Percentiles rank a stretch among this genome's conserved stretches.
phyloP scores from a whole-genome alignment of 2,797 vertebrate species.

The Lateolabrax maculatus region DNA sequence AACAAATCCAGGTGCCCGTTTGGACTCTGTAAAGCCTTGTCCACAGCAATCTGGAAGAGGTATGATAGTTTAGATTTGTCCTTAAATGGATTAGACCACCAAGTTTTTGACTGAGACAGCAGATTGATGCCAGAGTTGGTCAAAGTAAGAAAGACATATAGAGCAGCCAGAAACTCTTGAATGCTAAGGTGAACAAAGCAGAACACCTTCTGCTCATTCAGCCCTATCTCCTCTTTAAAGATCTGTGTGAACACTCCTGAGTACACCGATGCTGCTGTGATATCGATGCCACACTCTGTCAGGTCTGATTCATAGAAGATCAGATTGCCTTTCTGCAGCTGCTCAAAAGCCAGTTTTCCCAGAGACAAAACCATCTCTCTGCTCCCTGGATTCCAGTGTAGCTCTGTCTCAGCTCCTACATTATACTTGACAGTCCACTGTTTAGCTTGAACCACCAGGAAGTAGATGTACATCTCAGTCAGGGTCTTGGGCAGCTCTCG shows the following conservation, averaged over 20 bases:
- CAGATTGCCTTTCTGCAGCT: too few species aligned
- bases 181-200: conserved; percentile 47
- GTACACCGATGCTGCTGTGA: conserved; percentile 29
- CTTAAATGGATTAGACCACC: background rate
- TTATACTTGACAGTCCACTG: background rate
- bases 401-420: background rate
- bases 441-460: conserved; percentile 45
- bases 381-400: conserved; percentile 35
- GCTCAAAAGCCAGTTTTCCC: too few species aligned
- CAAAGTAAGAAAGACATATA: conserved; percentile 41
- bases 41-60: conserved; percentile 21
- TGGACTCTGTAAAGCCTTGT: conserved; percentile 34
- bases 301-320: too few species aligned
- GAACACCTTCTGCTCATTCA: conserved; percentile 24
- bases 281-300: too few species aligned
- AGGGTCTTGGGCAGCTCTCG: conserved; percentile 41
- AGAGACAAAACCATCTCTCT: conserved; percentile 39
- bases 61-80: conserved; percentile 12
- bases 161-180: conserved; percentile 55
- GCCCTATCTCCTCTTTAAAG: conserved; percentile 41
- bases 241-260: conserved; percentile 52
- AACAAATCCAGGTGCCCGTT: conserved; percentile 48
- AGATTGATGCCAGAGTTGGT: conserved; percentile 4
- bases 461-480: conserved; percentile 58
- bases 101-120: conserved; percentile 9